A percentile compares a stretch with the other conserved stretches of the same genome.
Evolutionary conservation across 2,888 invertebrate genomes (phyloP).

Genomic region (Notodonta ziczac): DNA sequence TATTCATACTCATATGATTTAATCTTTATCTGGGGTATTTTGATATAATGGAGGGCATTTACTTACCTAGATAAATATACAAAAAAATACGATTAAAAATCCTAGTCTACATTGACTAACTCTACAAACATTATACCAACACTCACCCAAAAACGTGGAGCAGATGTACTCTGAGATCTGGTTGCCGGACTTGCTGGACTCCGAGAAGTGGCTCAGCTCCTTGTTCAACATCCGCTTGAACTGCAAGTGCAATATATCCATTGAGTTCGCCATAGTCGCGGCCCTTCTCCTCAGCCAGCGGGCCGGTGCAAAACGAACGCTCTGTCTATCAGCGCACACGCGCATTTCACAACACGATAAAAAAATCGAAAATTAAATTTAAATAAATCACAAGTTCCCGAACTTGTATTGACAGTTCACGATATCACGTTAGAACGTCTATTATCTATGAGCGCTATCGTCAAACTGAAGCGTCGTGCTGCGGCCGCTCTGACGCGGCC

Average conservation of each 20-base stretch:
- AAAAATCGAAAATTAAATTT: constrained; percentile 27
- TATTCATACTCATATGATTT: too few species aligned
- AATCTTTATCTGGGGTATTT: too few species aligned
- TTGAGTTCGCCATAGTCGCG: constrained; percentile 72
- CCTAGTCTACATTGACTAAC: neutral
- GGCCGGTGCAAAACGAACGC: constrained; percentile 63
- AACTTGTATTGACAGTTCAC: constrained; percentile 29
- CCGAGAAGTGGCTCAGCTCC: constrained; percentile 99
- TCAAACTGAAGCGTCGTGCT: constrained; percentile 60
- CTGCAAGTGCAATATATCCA: constrained; percentile 86
- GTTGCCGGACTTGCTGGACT: constrained; percentile 99
- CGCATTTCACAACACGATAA: constrained; percentile 71
- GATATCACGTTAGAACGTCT: constrained; percentile 54
- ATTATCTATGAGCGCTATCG: constrained; percentile 67
- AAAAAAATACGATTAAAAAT: too few species aligned
- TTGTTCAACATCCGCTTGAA: constrained; percentile 99
- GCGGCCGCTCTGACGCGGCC: constrained; percentile 39
- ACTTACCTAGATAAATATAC: too few species aligned
- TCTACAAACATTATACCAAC: constrained; percentile 20
- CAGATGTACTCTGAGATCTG: constrained; percentile 99
- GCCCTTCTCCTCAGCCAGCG: constrained; percentile 71
- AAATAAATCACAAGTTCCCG: constrained; percentile 25
- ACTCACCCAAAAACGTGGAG: constrained; percentile 98
- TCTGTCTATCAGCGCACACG: constrained; percentile 76
- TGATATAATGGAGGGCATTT: too few species aligned